Evolutionary conservation across 2,888 invertebrate genomes (phyloP), one percentile per base, ranked within the genome.

Genomic region (Morpho helenor): DNA sequence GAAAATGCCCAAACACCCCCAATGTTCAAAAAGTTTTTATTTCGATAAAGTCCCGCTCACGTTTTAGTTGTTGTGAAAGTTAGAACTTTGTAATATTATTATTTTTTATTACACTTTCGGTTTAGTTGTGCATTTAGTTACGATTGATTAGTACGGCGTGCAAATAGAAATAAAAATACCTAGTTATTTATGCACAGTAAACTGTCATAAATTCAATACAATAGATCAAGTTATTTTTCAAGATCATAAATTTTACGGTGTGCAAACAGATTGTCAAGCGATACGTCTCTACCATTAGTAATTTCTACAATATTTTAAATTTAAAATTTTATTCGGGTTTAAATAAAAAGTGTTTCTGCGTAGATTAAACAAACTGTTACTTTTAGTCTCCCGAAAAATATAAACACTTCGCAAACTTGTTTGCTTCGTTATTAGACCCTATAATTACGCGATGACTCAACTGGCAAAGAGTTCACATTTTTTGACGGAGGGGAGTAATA

Each of bases 121-220:
- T 73, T 79, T 77, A 75, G 74, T 69, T 74, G 71, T 71, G 73
- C 75, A 76, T 77, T 78, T 80, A 76, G 74, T 74, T 74, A 73
- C 76, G 76, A 76, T 73, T 78, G 82, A 87, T 86, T 84, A 80
- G 76, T 78, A 49, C 52, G 74, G 76, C 79, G 80, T 87, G 77
- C 81, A 80, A 86, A 83, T 82, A 79, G 73, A 78, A 77, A 51
- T 51, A 22, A 31, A 31, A 31, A 3, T 31, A 31, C 31, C 3
- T 5, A 31, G 31, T 31, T 31, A 31, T 31, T 31, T 2, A 31
- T 3, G 31, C 31, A 31, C 2, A 31, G 31, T 31, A 31, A 31
- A 31, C 31, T 31, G 4, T 31, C 31, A 31, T 31, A 31, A 31
- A 31, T 31, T 31, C 31, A 31, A 31, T 31, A 31, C 3, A 31